Conservation (phyloP, 1,140 invertebrate species). For the Anastrepha obliqua region DNA sequence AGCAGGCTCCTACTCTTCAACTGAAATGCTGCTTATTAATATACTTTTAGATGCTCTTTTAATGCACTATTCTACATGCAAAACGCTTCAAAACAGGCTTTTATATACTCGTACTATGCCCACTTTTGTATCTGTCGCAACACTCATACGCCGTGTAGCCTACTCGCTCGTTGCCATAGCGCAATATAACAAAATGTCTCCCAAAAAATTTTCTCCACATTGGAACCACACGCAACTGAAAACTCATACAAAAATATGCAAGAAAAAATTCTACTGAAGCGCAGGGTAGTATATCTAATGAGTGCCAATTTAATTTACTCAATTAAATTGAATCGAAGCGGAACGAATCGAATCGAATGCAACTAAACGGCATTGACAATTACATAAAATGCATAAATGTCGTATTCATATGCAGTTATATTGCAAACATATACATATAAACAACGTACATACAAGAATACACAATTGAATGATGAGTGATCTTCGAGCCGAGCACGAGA, state of each 20-base stretch:
- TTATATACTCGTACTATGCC: too few species aligned
- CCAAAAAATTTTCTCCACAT: too few species aligned
- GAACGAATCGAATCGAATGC: conserved; percentile 7
- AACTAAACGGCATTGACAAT: conserved; percentile 35
- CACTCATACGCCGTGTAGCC: not conserved
- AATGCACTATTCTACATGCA: too few species aligned
- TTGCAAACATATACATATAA: not conserved
- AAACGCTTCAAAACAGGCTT: too few species aligned
- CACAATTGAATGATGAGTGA: conserved; percentile 9
- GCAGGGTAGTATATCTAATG: not conserved
- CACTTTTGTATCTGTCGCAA: too few species aligned
- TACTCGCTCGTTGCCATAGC: not conserved
- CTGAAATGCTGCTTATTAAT: too few species aligned
- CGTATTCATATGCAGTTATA: conserved; percentile 6
- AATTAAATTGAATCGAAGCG: conserved; percentile 16
- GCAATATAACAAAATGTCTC: too few species aligned
- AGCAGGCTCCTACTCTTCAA: too few species aligned
- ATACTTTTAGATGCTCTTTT: too few species aligned
- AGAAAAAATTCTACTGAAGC: not conserved
- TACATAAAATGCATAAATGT: conserved; percentile 14
- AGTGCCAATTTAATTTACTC: conserved; percentile 24
- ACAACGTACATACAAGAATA: not conserved
- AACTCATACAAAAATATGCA: not conserved
- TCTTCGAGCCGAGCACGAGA: conserved; percentile 5
- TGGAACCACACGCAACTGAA: not conserved